Conservation (phyloP, 1,140 invertebrate genomes). For the Platorchestia sp. region DNA sequence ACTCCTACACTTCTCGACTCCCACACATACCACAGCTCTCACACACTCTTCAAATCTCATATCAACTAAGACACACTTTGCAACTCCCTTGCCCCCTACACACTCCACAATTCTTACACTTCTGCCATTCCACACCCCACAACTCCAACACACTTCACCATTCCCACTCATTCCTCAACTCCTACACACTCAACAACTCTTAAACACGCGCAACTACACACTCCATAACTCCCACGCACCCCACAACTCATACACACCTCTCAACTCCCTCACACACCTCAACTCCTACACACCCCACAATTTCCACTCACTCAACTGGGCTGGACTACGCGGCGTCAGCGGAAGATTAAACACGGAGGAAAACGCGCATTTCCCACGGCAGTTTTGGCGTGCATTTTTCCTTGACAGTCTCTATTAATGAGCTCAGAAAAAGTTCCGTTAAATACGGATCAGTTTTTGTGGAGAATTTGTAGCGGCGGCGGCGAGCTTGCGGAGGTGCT, state of each 20-base stretch:
- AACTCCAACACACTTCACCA: background rate
- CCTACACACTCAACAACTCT: background rate
- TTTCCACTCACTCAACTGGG: background rate
- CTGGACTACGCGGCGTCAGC: background rate
- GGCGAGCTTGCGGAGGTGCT: background rate
- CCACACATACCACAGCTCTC: background rate
- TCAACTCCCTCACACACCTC: background rate
- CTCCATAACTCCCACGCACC: background rate
- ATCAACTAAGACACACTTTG: too few relatives aligned
- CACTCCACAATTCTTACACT: too few relatives aligned
- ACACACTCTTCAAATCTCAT: too few relatives aligned
- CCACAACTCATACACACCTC: background rate
- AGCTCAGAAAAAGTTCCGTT: conserved; percentile 9
- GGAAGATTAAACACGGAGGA: background rate
- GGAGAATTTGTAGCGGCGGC: background rate
- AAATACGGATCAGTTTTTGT: background rate
- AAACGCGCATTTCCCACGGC: conserved; percentile 2
- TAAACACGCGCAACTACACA: background rate
- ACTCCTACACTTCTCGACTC: background rate
- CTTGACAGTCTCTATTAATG: conserved; percentile 44
- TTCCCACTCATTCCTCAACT: background rate
- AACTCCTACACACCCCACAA: background rate
- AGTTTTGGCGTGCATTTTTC: conserved; percentile 1
- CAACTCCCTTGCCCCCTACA: too few relatives aligned
- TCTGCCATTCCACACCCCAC: background rate